Base-by-base conservation (phyloP, 2,797 vertebrate genomes). In the Girardinus metallicus region DNA sequence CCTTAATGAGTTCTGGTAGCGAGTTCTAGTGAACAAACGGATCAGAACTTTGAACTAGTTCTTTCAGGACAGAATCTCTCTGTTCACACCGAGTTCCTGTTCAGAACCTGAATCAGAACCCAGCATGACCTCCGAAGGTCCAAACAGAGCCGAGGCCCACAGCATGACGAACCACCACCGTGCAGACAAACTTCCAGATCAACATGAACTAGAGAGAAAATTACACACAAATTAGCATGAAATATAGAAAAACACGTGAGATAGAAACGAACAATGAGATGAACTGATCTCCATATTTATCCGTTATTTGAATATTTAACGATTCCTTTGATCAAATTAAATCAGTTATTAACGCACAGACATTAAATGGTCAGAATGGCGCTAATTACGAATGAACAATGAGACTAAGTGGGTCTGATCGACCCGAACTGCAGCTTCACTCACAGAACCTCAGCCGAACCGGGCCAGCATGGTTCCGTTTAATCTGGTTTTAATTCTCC, bases 241-340 rank as follows among this genome's bases (percentile, higher is more conserved):
- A 53, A 53, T 23, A 3, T 2, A 51, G 21, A 51, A 51, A 47
- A 51, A 51, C 21, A 1, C 9, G 46, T 46, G 0, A 1, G 46
- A 47, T 16, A 23, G 4, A 23, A 43, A 57, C n/a, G 0, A 57
- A n/a, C 0, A 0, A n/a, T 10, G 21, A n/a, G 3, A 3, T 9
- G 12, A 26, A 4, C 10, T n/a, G 5, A 60, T 18, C 2, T 64
- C 1, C 4, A 18, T 62, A 2, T 62, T 31, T 5, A 29, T 31
- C 16, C 29, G 16, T 26, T 26, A 41, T 23, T 66, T 12, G 2
- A 62, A 16, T 62, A 31, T 31, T 31, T 31, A 31, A 16, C 8
- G 60, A 18, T 34, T 15, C 29, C 5, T 1, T 29, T 5, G 21
- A 10, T 11, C 26, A n/a, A n/a, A 3, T 31, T 29, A n/a, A n/a